Evolutionary conservation across 2,113 vertebrate genomes (phyloP), one percentile per base, ranked within the genome.

Genomic region (Crypturellus undulatus): DNA sequence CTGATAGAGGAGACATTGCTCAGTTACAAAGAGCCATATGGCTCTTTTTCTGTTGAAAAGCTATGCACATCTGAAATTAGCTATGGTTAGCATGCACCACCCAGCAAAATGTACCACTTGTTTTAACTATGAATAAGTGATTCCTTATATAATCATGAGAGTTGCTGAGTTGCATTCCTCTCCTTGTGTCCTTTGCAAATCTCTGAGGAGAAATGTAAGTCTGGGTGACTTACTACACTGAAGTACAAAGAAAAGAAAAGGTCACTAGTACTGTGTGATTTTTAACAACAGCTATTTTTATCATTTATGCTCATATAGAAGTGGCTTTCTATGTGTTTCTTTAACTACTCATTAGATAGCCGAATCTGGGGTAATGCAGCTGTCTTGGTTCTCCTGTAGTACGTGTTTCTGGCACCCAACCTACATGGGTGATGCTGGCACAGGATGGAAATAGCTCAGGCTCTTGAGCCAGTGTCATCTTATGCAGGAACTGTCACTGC

Each of bases 51-150:
- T 72, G 58, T 58, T 79, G 83, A 84, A 76, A 76, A 90, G 62
- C 85, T 92, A 47, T 84, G 83, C 78, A 36, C 90, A 69, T 49
- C 85, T 58, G 80, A 94, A 90, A 52, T 87, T 47, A 75, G 68
- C 76, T 89, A 62, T 22, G 54, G 79, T 91, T 84, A 79, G 65
- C 67, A 80, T 81, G 92, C 69, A 76, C 43, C 1, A 6, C 45
- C 21, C 43, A 72, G 77, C 79, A 63, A 82, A 92, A 92, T 69
- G 65, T 90, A 76, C 30, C 72, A 14, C 77, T 89, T 79, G 25
- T 63, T 90, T 90, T 47, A 80, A 75, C 85, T 49, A 15, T 52
- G 90, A 92, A 93, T 93, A 96, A 96, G 75, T 87, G 78, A 81
- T 84, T 90, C 69, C 88, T 90, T 95, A 89, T 65, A 63, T 93